phyloP scores from a whole-genome alignment of 1,140 invertebrate genomes.

The Pachyrhynchus sulphureomaculatus region DNA sequence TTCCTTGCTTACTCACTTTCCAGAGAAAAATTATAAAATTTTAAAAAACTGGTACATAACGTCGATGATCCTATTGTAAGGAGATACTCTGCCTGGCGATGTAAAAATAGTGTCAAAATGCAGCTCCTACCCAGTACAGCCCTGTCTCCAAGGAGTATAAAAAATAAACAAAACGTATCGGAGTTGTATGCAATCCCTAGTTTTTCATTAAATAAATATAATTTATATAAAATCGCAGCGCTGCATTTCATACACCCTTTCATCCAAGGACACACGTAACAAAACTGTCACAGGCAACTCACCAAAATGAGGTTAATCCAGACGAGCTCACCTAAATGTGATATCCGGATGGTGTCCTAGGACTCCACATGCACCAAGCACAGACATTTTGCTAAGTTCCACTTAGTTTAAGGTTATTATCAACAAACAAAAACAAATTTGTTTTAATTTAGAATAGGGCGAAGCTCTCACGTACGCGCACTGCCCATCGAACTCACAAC shows the following conservation, averaged over 20 bases:
- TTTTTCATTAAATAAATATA: not conserved
- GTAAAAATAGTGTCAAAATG: constrained; percentile 22
- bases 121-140: constrained; percentile 8
- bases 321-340: constrained; percentile 25
- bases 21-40: too few relatives aligned
- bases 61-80: not conserved
- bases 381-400: constrained; percentile 34
- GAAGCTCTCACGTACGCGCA: constrained; percentile 45
- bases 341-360: constrained; percentile 19
- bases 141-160: not conserved
- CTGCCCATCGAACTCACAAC: constrained; percentile 5
- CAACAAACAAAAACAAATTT: constrained; percentile 46
- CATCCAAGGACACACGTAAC: constrained; percentile 42
- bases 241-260: constrained; percentile 37
- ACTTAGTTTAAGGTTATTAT: constrained; percentile 43
- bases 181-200: not conserved
- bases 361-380: constrained; percentile 21
- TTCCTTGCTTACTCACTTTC: too few relatives aligned
- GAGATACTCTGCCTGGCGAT: constrained; percentile 13
- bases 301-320: constrained; percentile 45
- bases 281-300: constrained; percentile 43
- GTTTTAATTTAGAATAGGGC: constrained; percentile 43
- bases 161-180: not conserved
- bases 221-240: not conserved
- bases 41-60: too few relatives aligned